These are phyloP conservation scores for Girardinichthys multiradiatus DNA, from an alignment of 2,113 vertebrate genomes.

Conservation along the genomic window DNA sequence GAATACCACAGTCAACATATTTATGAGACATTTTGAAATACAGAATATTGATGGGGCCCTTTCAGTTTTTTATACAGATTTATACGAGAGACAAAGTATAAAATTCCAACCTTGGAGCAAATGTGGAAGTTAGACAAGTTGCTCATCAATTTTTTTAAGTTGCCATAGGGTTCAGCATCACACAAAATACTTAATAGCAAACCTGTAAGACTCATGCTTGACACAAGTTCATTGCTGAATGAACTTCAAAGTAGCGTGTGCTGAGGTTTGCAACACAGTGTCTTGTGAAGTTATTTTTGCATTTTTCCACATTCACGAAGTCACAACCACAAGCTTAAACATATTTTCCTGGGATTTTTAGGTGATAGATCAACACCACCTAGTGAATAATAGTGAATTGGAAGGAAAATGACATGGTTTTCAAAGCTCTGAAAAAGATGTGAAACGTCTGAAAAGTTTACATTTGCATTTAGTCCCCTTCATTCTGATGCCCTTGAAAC, in stretches of 20 bases:
- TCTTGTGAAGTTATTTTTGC: neutral
- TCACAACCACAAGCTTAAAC: too few species aligned
- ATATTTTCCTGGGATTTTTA: too few species aligned
- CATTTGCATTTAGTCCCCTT: too few species aligned
- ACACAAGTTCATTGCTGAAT: conserved; percentile 8
- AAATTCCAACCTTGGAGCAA: conserved; percentile 31
- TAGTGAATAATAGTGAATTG: too few species aligned
- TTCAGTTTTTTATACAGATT: neutral
- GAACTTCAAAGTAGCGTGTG: too few species aligned
- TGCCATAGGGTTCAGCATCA: conserved; percentile 15
- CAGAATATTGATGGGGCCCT: neutral
- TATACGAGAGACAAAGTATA: conserved; percentile 8
- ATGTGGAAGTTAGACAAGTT: conserved; percentile 23
- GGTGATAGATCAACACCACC: too few species aligned
- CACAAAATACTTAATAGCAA: conserved; percentile 48
- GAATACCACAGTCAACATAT: conserved; percentile 3
- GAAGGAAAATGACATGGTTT: too few species aligned
- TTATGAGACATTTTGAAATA: neutral
- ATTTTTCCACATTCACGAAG: too few species aligned
- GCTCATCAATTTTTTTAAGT: conserved; percentile 29
- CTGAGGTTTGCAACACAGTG: neutral
- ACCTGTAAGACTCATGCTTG: conserved; percentile 7
- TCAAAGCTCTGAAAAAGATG: too few species aligned
- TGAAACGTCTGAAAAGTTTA: too few species aligned
- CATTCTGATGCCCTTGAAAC: too few species aligned